A percentile compares a stretch with the other conserved stretches of the same genome.
These are phyloP conservation scores for Drosophila phalerata DNA, from an alignment of 2,888 invertebrate species.

Conservation along the genomic window DNA sequence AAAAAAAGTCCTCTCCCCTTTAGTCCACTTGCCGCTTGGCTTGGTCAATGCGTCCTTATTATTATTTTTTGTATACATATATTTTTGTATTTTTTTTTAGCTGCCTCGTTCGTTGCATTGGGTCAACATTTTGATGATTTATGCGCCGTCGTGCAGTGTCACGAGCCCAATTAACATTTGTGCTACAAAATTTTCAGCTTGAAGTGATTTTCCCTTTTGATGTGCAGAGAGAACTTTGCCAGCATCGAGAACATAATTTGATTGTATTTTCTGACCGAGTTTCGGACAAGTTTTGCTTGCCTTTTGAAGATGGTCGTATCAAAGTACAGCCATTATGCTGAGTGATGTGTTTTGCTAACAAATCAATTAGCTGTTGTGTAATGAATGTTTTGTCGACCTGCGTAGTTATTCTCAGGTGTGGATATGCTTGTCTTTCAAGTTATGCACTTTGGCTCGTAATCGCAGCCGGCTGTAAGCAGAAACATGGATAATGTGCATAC, in stretches of 20 bases:
- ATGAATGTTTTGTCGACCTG: constrained; percentile 7
- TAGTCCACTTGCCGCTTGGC: constrained; percentile 33
- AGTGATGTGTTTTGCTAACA: constrained; percentile 14
- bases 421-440: constrained; percentile 37
- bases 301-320: constrained; percentile 1
- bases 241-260: constrained; percentile 48
- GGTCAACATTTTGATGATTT: constrained; percentile 71
- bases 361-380: constrained; percentile 27
- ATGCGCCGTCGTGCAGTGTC: constrained; percentile 71
- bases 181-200: constrained; percentile 57
- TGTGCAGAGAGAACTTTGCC: constrained; percentile 22
- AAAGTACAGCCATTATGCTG: constrained; percentile 19
- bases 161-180: constrained; percentile 78
- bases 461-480: constrained; percentile 27
- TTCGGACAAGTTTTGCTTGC: neutral
- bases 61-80: constrained; percentile 16
- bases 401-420: constrained; percentile 40
- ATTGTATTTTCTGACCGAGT: constrained; percentile 40
- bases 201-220: constrained; percentile 43
- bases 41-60: constrained; percentile 33
- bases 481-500: constrained; percentile 59
- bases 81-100: constrained; percentile 20
- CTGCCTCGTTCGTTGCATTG: constrained; percentile 53
- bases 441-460: constrained; percentile 54
- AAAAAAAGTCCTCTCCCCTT: constrained; percentile 5